Conservation (phyloP, 2,797 vertebrate genomes). For the Eidolon dupreanum region DNA sequence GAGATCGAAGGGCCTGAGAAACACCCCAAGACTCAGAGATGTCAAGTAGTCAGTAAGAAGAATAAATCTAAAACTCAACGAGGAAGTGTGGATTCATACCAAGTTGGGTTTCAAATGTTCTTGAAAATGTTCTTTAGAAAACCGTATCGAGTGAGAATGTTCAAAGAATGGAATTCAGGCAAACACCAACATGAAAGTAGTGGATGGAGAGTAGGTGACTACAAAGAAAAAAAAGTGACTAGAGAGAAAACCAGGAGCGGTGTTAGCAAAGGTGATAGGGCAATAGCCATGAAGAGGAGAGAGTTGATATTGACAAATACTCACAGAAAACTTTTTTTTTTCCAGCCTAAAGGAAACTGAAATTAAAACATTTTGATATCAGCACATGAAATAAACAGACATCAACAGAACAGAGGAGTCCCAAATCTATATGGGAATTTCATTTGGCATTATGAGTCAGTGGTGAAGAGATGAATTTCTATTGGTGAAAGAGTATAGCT, state of each 20-base stretch:
- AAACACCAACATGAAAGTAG: background rate
- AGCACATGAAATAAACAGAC: background rate
- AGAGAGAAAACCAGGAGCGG: background rate
- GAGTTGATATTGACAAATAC: background rate
- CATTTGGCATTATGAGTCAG: background rate
- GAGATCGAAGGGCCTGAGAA: background rate
- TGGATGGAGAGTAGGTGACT: background rate
- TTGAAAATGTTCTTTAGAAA: background rate
- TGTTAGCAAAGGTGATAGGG: background rate
- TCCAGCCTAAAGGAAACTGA: background rate
- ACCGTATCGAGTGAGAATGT: background rate
- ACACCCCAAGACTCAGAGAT: background rate
- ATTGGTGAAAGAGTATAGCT: background rate
- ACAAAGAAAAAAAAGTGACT: background rate
- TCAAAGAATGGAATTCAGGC: background rate
- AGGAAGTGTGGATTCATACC: background rate
- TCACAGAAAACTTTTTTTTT: background rate
- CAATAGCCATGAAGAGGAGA: background rate
- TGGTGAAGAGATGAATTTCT: conserved; percentile 13
- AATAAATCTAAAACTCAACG: background rate
- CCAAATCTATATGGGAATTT: background rate
- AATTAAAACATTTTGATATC: conserved; percentile 34
- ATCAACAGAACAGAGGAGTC: background rate
- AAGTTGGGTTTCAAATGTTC: background rate
- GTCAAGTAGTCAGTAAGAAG: background rate